Conservation (phyloP, 2,113 vertebrate genomes). For the Psophia crepitans region DNA sequence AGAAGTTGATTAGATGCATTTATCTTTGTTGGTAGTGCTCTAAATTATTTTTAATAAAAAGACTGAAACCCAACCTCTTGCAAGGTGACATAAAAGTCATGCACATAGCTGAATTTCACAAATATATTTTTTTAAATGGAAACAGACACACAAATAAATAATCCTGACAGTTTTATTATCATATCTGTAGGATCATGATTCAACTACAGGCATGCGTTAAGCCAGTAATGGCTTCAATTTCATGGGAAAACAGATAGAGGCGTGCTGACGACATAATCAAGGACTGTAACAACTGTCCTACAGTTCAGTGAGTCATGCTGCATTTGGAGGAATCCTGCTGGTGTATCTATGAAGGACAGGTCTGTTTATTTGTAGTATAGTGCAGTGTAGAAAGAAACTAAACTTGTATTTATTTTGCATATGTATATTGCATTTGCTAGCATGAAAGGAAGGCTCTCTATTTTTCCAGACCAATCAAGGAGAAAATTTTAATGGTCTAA, state of each 20-base stretch:
- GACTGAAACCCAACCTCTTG: background rate
- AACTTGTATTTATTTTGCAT: background rate
- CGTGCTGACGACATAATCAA: background rate
- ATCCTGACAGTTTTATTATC: background rate
- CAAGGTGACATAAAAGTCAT: background rate
- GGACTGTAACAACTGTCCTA: background rate
- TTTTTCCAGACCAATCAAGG: background rate
- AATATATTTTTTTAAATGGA: background rate
- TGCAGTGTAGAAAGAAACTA: background rate
- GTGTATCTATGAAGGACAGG: background rate
- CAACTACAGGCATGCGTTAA: background rate
- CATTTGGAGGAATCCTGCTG: background rate
- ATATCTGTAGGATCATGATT: background rate
- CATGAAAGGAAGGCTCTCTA: slow-evolving; percentile 37
- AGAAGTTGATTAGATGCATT: background rate
- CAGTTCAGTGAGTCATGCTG: background rate
- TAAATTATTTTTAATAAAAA: background rate
- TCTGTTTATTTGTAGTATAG: background rate
- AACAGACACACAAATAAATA: background rate
- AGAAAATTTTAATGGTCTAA: background rate
- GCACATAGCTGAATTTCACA: background rate
- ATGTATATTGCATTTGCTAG: background rate
- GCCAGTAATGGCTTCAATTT: background rate
- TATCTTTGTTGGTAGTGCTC: background rate
- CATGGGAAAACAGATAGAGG: background rate